Conservation (phyloP, 2,888 invertebrate species). For the Apodemia mormo region DNA sequence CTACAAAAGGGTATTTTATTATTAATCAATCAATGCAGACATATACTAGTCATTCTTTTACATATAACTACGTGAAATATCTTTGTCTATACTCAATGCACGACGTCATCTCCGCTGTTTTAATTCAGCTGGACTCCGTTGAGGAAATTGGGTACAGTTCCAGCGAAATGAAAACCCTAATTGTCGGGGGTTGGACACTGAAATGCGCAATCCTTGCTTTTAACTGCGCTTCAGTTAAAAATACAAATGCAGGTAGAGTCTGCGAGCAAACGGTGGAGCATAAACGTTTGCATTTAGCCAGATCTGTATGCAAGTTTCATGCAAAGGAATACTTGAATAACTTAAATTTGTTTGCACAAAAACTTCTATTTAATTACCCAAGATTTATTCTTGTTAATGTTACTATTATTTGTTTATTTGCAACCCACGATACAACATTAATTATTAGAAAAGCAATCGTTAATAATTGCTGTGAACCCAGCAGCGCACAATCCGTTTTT, state of each 20-base stretch:
- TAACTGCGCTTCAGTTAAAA: conserved; percentile 40
- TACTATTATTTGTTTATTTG: no score
- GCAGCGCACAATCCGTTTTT: no score
- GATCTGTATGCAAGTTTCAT: conserved; percentile 70
- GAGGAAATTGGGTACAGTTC: conserved; percentile 42
- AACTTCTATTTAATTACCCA: conserved; percentile 72
- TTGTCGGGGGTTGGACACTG: conserved; percentile 37
- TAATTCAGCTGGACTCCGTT: conserved; percentile 36
- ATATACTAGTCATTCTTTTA: background rate
- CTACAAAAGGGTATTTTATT: no score
- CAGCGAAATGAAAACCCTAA: conserved; percentile 45
- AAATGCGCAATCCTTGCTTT: conserved; percentile 36
- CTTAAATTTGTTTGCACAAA: conserved; percentile 77
- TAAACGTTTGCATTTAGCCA: conserved; percentile 64
- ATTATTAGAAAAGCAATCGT: no score
- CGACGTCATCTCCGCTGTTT: conserved; percentile 39
- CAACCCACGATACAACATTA: no score
- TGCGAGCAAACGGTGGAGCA: conserved; percentile 34
- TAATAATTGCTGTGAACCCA: no score
- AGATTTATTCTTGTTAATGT: conserved; percentile 38
- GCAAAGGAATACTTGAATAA: conserved; percentile 75
- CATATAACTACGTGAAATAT: conserved; percentile 15
- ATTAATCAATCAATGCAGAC: background rate
- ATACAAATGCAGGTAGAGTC: conserved; percentile 41
- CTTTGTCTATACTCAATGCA: conserved; percentile 28